phyloP scores from a whole-genome alignment of 37 sponge, comb jelly and placozoan genomes.

The Ianthella basta region DNA sequence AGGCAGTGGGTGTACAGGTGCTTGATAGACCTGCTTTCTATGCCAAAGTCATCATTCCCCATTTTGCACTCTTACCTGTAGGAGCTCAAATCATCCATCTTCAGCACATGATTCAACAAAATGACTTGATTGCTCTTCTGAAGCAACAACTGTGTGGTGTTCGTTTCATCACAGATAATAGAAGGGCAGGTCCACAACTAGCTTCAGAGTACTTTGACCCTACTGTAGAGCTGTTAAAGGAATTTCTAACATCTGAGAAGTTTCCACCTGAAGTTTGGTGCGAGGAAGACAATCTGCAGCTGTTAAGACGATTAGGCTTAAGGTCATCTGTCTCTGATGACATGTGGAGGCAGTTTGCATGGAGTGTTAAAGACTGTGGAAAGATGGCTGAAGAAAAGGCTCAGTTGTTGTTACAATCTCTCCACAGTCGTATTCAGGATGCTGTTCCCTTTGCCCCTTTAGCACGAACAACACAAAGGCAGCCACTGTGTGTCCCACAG shows the following conservation, averaged over 20 bases:
- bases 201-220: conserved; percentile 57
- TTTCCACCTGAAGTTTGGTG: conserved; percentile 41
- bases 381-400: background rate
- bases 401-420: background rate
- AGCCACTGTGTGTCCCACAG: too few relatives aligned
- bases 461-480: too few relatives aligned
- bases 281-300: background rate
- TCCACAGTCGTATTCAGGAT: background rate
- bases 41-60: background rate
- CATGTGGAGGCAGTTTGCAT: conserved; percentile 13
- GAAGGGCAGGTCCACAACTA: background rate
- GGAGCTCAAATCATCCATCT: conserved; percentile 8
- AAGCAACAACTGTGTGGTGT: background rate
- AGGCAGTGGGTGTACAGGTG: conserved; percentile 15
- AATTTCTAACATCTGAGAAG: conserved; percentile 2
- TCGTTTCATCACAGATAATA: conserved; percentile 22
- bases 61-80: background rate
- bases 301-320: background rate
- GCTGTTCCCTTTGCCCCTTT: too few relatives aligned
- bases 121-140: background rate
- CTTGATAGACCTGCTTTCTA: background rate
- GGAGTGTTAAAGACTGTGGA: too few relatives aligned
- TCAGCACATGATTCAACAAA: background rate
- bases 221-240: conserved; percentile 10
- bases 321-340: background rate